Evolutionary conservation across 2,113 vertebrate genomes (phyloP), one percentile per base, ranked within the genome.

Genomic region (Eonycteris spelaea): DNA sequence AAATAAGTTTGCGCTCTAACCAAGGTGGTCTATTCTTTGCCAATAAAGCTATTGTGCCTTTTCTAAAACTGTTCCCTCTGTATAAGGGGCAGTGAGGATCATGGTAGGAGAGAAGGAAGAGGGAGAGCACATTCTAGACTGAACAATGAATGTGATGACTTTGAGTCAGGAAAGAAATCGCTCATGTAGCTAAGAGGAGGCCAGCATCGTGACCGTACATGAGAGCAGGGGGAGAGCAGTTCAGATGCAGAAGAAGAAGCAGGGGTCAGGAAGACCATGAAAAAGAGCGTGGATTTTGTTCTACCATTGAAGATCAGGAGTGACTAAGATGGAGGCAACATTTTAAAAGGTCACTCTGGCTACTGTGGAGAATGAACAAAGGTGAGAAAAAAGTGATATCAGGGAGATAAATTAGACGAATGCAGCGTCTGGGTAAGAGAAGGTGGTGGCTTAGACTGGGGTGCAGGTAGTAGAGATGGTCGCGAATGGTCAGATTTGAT

Each of bases 191-290:
- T 33, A 28, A 79, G 67, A 26, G 55, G 67, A 85, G 61, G 59
- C 59, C n/a, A n/a, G 45, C 3, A 14, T 2, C 48, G 55, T 0
- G 11, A 53, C n/a, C 2, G 3, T 6, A 59, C 1, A 5, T 7
- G 43, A 59, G 19, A 71, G 18, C 1, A 4, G 3, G n/a, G 24
- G 8, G 9, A 28, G 7, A 38, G 38, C 26, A n/a, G 24, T 9
- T 51, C 79, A 77, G 83, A 59, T 7, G 26, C 14, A 18, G 22
- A 7, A n/a, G 70, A 13, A 85, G 33, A 16, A 11, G 88, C 2
- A 35, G 51, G 26, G 28, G 33, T 6, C 43, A 21, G 43, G 16
- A 0, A 73, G 38, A 40, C n/a, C 65, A 63, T 2, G 7, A 40
- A 35, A 30, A 73, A 68, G 35, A 63, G 57, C 18, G 35, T 61